Percentiles rank a stretch among this genome's conserved stretches.
Evolutionary conservation across 2,113 vertebrate genomes (phyloP).

Genomic region (Rhodinocichla rosea): DNA sequence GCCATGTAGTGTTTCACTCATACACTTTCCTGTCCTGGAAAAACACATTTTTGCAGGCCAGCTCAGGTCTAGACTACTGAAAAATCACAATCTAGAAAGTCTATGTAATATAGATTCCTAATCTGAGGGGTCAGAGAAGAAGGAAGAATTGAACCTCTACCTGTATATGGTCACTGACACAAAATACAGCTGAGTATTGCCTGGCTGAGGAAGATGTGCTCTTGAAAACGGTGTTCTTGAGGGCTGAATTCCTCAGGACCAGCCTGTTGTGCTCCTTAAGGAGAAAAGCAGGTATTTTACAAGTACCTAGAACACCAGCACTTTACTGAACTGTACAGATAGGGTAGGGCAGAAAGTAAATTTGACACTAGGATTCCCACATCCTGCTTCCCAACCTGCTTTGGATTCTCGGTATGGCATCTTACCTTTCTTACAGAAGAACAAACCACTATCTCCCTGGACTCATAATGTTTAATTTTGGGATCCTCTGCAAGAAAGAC

Average conservation of each 20-base stretch:
- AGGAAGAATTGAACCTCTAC: neutral
- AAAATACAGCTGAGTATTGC: neutral
- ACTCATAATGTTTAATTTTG: neutral
- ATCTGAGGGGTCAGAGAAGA: neutral
- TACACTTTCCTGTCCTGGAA: neutral
- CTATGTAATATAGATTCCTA: neutral
- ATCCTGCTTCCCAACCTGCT: neutral
- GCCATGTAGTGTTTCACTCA: neutral
- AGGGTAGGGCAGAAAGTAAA: neutral
- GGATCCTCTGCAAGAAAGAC: neutral
- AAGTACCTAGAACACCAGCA: neutral
- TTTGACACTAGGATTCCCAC: neutral
- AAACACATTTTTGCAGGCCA: neutral
- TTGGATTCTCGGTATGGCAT: neutral
- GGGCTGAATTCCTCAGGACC: neutral
- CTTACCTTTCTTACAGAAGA: neutral
- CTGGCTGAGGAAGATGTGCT: neutral
- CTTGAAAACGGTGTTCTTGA: neutral
- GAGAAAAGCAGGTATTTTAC: neutral
- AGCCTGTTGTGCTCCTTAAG: neutral
- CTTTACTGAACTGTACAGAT: neutral
- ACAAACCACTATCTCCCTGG: neutral
- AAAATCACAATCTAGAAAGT: neutral
- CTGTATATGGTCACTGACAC: neutral
- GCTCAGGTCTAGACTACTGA: neutral